Conservation (phyloP, 2,113 vertebrate genomes). For the Pitta sordida region DNA sequence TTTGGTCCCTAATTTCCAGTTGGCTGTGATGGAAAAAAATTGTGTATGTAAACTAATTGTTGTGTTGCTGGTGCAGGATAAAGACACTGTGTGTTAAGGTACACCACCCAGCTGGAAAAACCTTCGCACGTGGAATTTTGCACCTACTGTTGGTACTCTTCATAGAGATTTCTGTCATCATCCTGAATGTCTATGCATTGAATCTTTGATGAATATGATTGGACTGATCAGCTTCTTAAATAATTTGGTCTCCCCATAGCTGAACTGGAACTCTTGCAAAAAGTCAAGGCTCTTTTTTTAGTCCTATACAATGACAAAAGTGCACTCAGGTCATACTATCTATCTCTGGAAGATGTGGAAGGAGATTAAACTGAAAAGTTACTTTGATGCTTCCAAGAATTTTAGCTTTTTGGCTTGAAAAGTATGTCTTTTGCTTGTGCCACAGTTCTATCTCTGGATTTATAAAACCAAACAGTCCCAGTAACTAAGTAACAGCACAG, state of each 20-base stretch:
- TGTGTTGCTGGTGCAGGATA: background rate
- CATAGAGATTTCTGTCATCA: background rate
- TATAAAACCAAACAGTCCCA: constrained; percentile 19
- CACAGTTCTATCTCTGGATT: background rate
- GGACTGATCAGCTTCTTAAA: background rate
- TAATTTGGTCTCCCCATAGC: background rate
- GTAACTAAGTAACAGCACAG: constrained; percentile 44
- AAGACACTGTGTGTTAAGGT: background rate
- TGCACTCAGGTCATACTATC: background rate
- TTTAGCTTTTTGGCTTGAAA: background rate
- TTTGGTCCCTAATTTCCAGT: background rate
- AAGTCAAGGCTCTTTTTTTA: background rate
- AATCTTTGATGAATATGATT: background rate
- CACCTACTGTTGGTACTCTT: background rate
- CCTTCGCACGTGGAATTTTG: background rate
- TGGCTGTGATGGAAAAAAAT: background rate
- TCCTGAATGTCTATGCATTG: background rate
- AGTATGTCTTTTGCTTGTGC: background rate
- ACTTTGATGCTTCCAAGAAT: constrained; percentile 1
- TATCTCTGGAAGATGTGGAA: background rate
- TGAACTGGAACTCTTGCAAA: background rate
- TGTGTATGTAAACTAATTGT: background rate
- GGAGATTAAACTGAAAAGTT: background rate
- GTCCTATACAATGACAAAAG: background rate
- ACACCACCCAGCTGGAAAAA: background rate